Evolutionary conservation across 2,888 invertebrate genomes (phyloP), one percentile per base, ranked within the genome.

Genomic region (Drosophila percnosoma): DNA sequence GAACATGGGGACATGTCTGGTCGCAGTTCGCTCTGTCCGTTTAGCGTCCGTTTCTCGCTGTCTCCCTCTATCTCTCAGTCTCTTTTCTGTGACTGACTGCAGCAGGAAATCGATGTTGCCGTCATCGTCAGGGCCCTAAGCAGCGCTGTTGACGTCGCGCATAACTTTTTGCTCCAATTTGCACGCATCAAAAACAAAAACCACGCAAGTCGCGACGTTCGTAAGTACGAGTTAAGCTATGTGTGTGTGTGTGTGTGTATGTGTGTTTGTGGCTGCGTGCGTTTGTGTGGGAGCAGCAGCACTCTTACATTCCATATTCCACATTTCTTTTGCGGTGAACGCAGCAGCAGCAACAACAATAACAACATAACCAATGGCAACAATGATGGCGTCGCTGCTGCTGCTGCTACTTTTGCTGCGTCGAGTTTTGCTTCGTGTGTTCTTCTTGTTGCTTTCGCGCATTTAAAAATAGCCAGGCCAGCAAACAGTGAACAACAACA

Each of bases 381-480:
- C 75, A 78, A 81, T 74, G 57, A 78, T 80, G 80, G 80, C 77
- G 80, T 73, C 67, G 71, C 70, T 72, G 78, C 75, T 68, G 86
- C 70, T 84, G 83, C 74, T 42, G 42, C 42, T 42, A 33, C 33
- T 33, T 33, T 33, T 33, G 85, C 68, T 84, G 80, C 78, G 83
- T 60, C 68, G 59, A 66, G 75, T 68, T 81, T 73, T 74, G 76
- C 73, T 75, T 77, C 75, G 73, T 76, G 78, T 79, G 75, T 64
- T 74, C 65, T 75, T 78, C 67, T 76, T 82, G 78, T 80, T 83
- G 76, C 75, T 88, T 89, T 89, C 64, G 86, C 74, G 76, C 72
- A 82, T 78, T 89, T 87, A 90, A 82, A 87, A 87, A 87, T 87
- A 87, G 87, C 90, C 79, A 77, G 66, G 71, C 75, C 79, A 80